phyloP scores from a whole-genome alignment of 2,888 invertebrate genomes.

The Phasia obesa region DNA sequence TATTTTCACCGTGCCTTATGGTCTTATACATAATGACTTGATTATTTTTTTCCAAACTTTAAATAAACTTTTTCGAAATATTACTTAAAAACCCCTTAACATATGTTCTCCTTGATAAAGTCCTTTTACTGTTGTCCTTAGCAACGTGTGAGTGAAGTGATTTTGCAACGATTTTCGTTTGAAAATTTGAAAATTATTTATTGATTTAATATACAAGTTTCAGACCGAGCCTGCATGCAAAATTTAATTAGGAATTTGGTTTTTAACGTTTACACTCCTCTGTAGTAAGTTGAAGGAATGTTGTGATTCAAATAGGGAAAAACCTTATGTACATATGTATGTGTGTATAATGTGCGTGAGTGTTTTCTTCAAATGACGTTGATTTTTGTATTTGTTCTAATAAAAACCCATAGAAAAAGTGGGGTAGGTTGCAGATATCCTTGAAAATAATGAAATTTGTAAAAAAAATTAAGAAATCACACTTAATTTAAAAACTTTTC shows the following conservation, averaged over 20 bases:
- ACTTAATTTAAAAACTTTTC: not conserved
- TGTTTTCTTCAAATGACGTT: conserved; percentile 51
- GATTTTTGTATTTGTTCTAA: conserved; percentile 55
- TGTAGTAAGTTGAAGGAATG: not conserved
- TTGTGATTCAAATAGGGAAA: conserved; percentile 17
- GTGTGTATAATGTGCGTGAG: conserved; percentile 36
- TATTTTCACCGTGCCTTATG: conserved; percentile 89
- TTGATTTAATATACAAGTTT: conserved; percentile 63
- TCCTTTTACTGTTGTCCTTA: conserved; percentile 57
- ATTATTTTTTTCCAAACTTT: conserved; percentile 18
- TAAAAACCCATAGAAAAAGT: conserved; percentile 58
- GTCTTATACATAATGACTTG: conserved; percentile 87
- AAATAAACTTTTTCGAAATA: not conserved
- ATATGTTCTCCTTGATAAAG: conserved; percentile 35
- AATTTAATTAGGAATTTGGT: conserved; percentile 17
- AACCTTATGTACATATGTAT: not conserved
- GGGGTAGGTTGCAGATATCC: conserved; percentile 71
- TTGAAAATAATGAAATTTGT: conserved; percentile 60
- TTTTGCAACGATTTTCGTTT: conserved; percentile 20
- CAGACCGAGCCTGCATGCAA: conserved; percentile 5
- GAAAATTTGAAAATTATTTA: conserved; percentile 35
- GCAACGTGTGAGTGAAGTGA: conserved; percentile 52
- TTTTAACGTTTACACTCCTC: conserved; percentile 31
- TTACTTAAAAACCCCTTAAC: conserved; percentile 16
- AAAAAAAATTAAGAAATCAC: conserved; percentile 10